These are phyloP conservation scores for Eueremaeus valkanovi DNA, from an alignment of 2,888 invertebrate species.

Conservation along the genomic window DNA sequence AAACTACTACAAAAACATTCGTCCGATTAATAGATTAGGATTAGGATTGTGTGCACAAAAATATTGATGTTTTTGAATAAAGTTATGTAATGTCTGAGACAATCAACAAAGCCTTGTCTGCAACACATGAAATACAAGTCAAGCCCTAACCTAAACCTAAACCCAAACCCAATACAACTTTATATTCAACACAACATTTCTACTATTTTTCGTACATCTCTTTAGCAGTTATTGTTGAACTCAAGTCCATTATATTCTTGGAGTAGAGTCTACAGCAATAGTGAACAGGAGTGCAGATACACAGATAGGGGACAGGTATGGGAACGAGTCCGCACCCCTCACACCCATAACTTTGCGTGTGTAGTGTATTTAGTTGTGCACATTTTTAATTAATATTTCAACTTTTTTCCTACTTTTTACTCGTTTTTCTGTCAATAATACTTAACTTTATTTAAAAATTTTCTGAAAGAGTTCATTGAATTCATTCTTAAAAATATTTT, in stretches of 20 bases:
- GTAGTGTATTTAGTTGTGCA: too few species aligned
- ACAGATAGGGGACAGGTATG: not conserved
- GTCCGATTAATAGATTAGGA: not conserved
- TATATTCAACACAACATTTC: not conserved
- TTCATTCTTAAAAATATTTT: not conserved
- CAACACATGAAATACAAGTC: not conserved
- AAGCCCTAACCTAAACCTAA: too few species aligned
- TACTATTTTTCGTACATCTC: slow-evolving; percentile 6
- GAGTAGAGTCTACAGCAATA: not conserved
- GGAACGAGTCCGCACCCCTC: not conserved
- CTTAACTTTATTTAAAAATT: not conserved
- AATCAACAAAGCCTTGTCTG: not conserved
- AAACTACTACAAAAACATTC: not conserved
- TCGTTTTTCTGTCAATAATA: not conserved
- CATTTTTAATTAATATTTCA: not conserved
- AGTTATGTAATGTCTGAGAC: slow-evolving; percentile 2
- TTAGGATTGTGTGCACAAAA: not conserved
- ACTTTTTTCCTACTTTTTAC: not conserved
- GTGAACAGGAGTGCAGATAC: not conserved
- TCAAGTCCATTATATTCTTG: not conserved
- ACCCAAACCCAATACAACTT: too few species aligned
- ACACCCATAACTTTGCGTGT: not conserved
- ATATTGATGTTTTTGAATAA: not conserved
- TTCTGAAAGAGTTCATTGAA: slow-evolving; percentile 6
- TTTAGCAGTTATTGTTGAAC: slow-evolving; percentile 23